Evolutionary conservation across 2,113 vertebrate genomes (phyloP).

Genomic region (Oryzias melastigma): DNA sequence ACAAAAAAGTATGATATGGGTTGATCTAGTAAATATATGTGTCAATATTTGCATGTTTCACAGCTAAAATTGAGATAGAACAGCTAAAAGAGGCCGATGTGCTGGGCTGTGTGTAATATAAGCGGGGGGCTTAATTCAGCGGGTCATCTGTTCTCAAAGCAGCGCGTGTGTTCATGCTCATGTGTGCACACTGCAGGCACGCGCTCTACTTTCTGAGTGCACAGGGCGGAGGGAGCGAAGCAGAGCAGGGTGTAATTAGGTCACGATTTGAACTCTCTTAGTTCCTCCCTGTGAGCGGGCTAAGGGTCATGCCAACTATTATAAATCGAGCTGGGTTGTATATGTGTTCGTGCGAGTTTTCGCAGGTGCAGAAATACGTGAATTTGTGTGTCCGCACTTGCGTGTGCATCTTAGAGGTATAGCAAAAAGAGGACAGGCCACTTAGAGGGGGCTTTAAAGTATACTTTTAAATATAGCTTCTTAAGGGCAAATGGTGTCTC

Average conservation of each 20-base stretch:
- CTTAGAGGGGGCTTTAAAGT: constrained; percentile 54
- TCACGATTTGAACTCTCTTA: constrained; percentile 77
- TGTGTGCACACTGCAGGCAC: constrained; percentile 38
- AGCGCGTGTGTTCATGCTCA: constrained; percentile 24
- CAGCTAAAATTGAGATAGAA: constrained; percentile 18
- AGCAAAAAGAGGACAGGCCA: constrained; percentile 16
- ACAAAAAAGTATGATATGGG: constrained; percentile 35
- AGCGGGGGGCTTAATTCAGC: constrained; percentile 56
- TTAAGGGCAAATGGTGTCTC: constrained; percentile 26
- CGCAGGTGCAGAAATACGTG: constrained; percentile 23
- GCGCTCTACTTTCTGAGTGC: constrained; percentile 72
- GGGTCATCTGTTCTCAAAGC: constrained; percentile 65
- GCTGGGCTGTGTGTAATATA: constrained; percentile 8
- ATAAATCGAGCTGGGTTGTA: constrained; percentile 65
- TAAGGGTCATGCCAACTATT: constrained; percentile 69
- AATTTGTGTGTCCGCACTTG: constrained; percentile 29
- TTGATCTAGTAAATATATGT: constrained; percentile 28
- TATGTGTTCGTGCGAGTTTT: constrained; percentile 45
- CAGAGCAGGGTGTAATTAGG: constrained; percentile 72
- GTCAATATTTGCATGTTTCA: constrained; percentile 9
- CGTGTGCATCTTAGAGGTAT: constrained; percentile 28
- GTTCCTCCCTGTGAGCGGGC: constrained; percentile 66
- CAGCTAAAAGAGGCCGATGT: constrained; percentile 15
- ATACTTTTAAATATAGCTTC: constrained; percentile 59
- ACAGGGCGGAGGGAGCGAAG: constrained; percentile 62